A percentile compares a stretch with the other conserved stretches of the same genome.
Conservation (phyloP, 2,113 vertebrate genomes). For the Cephalopterus ornatus region DNA sequence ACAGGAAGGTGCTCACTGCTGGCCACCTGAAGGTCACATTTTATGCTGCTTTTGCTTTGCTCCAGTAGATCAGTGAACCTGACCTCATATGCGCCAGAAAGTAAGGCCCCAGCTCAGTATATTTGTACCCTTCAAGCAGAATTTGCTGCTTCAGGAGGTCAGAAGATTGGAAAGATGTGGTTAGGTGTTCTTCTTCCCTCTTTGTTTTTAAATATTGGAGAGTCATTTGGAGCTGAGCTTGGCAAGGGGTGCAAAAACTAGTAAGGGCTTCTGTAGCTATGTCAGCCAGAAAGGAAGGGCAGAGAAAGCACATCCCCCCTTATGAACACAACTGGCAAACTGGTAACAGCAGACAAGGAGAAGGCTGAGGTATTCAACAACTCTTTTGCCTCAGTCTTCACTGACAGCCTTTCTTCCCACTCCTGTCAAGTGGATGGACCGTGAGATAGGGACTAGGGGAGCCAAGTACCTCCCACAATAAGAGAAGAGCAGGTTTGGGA, state of each 20-base stretch:
- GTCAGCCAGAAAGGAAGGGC: neutral
- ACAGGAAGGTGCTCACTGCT: neutral
- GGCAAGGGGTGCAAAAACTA: neutral
- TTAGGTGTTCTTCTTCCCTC: neutral
- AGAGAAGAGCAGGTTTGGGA: neutral
- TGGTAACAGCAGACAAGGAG: neutral
- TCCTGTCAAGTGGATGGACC: neutral
- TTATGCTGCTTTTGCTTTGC: neutral
- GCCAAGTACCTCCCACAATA: neutral
- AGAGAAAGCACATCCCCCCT: neutral
- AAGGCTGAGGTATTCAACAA: neutral
- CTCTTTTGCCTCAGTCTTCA: neutral
- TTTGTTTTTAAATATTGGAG: neutral
- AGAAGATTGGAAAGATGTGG: neutral
- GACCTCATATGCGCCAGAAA: neutral
- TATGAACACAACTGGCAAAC: neutral
- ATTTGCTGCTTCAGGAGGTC: neutral
- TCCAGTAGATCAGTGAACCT: neutral
- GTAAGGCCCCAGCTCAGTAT: neutral
- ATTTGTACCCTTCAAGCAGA: neutral
- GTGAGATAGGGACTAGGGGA: neutral
- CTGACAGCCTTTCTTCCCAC: neutral
- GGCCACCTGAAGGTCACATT: neutral
- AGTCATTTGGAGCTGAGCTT: neutral
- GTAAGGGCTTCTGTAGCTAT: neutral